Base-by-base conservation (phyloP, 2,888 invertebrate genomes). In the Zeuzera pyrina region DNA sequence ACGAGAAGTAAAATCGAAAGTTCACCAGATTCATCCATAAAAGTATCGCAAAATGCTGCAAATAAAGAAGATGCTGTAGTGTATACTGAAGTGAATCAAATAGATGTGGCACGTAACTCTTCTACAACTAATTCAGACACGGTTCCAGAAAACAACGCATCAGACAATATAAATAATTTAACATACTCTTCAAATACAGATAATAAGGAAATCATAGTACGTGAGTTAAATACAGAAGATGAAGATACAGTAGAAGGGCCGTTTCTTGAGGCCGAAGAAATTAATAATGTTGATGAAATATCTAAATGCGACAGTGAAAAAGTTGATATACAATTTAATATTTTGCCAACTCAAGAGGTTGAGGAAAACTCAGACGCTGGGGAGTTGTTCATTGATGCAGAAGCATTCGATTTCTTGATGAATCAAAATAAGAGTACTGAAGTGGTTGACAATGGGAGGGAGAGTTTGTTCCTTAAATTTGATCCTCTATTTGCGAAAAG, bases 161-260 rank as follows among this genome's bases (percentile, higher is more conserved):
- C 43, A 11, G 57, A 54, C 33, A 19, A 39, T 16, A 47, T 45
- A 41, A 55, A 62, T 39, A 60, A 60, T 35, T 55, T 54, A 37
- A 33, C 40, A 15, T 35, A 43, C 29, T 33, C 38, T 12, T 50
- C 45, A 11, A 55, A 65, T 42, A 30, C 47, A 16, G 60, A 66
- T 33, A 62, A 65, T 8, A 64, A 48, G 45, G 57, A 71, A 41
- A 15, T 25, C n/a, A 68, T 71, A n/a, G 45, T 62, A 2, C 47
- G 41, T 33, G 76, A 78, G 52, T 40, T 72, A 2, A 54, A 70
- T 31, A 81, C 81, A 10, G 81, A 83, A 56, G 76, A 78, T 39
- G 81, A 81, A 52, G 81, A 83, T 41, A 83, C 81, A 4, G 42
- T 69, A 26, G 81, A 81, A 52, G 81, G 78, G 6, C 79, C 81